Evolutionary conservation across 2,888 invertebrate genomes (phyloP).

Genomic region (Polyommatus icarus): DNA sequence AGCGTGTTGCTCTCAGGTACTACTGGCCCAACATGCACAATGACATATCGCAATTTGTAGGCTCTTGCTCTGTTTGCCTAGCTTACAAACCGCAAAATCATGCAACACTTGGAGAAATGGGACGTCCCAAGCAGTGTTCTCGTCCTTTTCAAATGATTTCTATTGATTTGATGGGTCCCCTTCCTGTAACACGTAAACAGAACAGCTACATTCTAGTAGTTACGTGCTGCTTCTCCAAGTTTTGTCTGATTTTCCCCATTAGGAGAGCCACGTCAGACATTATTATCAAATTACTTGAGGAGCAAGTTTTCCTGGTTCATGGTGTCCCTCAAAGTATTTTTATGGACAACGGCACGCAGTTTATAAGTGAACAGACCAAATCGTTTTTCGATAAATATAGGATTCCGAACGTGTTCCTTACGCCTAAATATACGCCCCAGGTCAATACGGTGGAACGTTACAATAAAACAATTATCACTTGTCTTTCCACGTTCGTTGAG

Average conservation of each 20-base stretch:
- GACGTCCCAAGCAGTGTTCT: conserved; percentile 38
- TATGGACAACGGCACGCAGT: conserved; percentile 38
- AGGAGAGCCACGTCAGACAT: conserved; percentile 32
- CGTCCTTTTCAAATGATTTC: conserved; percentile 40
- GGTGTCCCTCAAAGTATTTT: conserved; percentile 36
- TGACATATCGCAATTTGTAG: conserved; percentile 40
- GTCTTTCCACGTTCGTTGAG: background rate
- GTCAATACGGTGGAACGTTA: conserved; percentile 37
- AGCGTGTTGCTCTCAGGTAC: conserved; percentile 37
- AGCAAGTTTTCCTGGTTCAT: conserved; percentile 38
- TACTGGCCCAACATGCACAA: conserved; percentile 40
- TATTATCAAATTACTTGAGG: conserved; percentile 36
- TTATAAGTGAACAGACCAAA: conserved; percentile 33
- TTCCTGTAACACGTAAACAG: conserved; percentile 33
- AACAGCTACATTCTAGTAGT: conserved; percentile 35
- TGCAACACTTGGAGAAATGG: conserved; percentile 38
- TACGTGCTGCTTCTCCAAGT: conserved; percentile 40
- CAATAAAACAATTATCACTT: conserved; percentile 41
- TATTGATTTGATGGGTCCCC: conserved; percentile 38
- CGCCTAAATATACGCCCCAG: conserved; percentile 40
- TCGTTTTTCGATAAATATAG: conserved; percentile 36
- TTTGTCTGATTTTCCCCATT: conserved; percentile 36
- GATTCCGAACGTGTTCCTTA: conserved; percentile 37
- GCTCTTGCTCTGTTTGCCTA: conserved; percentile 30
- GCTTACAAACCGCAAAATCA: conserved; percentile 35